Conservation (phyloP, 1,140 invertebrate genomes). For the Muscidifurax raptorellus region DNA sequence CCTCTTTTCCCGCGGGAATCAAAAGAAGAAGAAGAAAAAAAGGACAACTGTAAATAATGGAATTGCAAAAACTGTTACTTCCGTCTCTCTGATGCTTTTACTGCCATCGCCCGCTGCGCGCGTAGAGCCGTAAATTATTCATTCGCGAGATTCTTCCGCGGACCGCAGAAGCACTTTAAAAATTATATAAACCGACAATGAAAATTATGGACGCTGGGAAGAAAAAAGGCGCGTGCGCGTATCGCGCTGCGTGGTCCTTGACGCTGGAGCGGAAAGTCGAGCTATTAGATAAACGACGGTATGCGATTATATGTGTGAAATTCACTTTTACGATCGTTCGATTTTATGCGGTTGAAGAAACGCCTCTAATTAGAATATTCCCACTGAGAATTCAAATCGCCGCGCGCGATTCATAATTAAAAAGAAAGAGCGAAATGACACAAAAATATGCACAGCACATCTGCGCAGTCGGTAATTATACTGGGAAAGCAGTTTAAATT, state of each 20-base stretch:
- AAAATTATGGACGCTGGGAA: neutral
- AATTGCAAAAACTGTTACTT: constrained; percentile 41
- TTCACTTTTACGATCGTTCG: neutral
- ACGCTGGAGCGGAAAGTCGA: constrained; percentile 8
- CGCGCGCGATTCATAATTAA: neutral
- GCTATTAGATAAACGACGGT: neutral
- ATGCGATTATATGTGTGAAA: neutral
- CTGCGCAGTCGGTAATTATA: too few relatives aligned
- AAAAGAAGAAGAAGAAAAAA: constrained; percentile 7
- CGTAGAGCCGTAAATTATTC: constrained; percentile 20
- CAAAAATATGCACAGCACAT: too few relatives aligned
- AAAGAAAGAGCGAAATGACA: neutral
- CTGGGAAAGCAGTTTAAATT: too few relatives aligned
- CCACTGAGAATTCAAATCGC: neutral
- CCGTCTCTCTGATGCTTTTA: constrained; percentile 20
- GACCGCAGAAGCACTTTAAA: constrained; percentile 36
- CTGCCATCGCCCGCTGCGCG: too few relatives aligned
- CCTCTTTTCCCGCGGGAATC: neutral
- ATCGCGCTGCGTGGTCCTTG: constrained; percentile 18
- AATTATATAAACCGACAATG: constrained; percentile 46
- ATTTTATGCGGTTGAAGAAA: neutral
- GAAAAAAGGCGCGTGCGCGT: neutral
- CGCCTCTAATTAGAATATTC: neutral
- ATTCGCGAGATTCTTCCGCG: constrained; percentile 4
- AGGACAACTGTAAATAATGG: neutral